Evolutionary conservation across 1,140 invertebrate species (phyloP).

Genomic region (Drosophila pectinifera): DNA sequence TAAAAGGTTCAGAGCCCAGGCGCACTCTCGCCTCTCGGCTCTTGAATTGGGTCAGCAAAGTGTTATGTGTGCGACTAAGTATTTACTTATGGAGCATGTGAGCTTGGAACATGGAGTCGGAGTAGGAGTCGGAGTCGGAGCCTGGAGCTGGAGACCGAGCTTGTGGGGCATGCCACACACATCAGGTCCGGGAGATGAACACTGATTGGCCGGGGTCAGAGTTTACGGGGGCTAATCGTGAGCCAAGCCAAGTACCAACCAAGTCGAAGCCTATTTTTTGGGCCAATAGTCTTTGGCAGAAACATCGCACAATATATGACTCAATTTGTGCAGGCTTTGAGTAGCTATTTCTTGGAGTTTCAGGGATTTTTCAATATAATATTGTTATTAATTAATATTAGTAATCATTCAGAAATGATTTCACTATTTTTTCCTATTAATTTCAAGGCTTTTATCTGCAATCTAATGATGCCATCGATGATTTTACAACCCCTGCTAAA

Average conservation of each 20-base stretch:
- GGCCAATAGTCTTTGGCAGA: conserved; percentile 19
- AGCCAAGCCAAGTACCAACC: conserved; percentile 22
- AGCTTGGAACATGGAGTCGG: conserved; percentile 23
- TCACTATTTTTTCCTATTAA: background rate
- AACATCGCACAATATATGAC: conserved; percentile 50
- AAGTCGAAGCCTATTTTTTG: conserved; percentile 4
- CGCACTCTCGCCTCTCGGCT: conserved; percentile 58
- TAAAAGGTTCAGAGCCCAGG: conserved; percentile 75
- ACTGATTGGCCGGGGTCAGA: conserved; percentile 70
- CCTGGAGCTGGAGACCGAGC: background rate
- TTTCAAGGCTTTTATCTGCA: background rate
- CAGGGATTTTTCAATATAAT: background rate
- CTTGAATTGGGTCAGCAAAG: conserved; percentile 77
- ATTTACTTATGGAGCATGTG: conserved; percentile 71
- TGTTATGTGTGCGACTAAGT: conserved; percentile 75
- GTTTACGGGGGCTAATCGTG: conserved; percentile 80
- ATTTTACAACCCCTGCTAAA: conserved; percentile 3
- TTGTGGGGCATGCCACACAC: conserved; percentile 60
- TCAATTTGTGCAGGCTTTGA: conserved; percentile 41
- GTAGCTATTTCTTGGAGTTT: background rate
- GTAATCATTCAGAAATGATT: background rate
- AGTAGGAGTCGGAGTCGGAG: background rate
- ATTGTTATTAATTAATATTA: too few species aligned
- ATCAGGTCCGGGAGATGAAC: conserved; percentile 67
- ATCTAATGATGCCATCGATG: background rate